Conservation (phyloP, 2,113 vertebrate species). For the Malurus elegans region DNA sequence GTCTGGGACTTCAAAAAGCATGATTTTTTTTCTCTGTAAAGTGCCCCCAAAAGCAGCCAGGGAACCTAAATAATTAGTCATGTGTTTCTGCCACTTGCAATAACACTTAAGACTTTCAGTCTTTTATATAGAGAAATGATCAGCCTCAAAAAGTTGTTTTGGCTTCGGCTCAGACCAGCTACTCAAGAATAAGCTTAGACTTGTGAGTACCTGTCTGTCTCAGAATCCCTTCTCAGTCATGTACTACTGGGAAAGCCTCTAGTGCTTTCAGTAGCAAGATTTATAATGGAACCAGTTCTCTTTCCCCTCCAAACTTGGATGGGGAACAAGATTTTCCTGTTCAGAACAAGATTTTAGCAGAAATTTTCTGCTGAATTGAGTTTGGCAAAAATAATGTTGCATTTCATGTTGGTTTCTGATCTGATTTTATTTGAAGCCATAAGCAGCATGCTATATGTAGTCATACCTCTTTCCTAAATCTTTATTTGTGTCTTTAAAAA, state of each 20-base stretch:
- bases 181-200: background rate
- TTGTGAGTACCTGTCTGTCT: background rate
- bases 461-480: background rate
- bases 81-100: slow-evolving; percentile 37
- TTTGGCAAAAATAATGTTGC: background rate
- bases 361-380: background rate
- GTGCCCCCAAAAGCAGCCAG: slow-evolving; percentile 32
- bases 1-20: background rate
- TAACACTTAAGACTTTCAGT: slow-evolving; percentile 14
- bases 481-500: background rate
- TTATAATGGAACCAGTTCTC: background rate
- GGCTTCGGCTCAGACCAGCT: background rate
- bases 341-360: background rate
- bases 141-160: background rate
- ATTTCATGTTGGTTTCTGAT: background rate
- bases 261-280: background rate
- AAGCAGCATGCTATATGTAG: background rate
- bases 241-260: background rate
- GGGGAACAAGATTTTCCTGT: background rate
- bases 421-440: background rate
- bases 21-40: background rate
- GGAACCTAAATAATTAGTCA: slow-evolving; percentile 42
- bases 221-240: background rate
- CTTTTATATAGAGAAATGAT: slow-evolving; percentile 28
- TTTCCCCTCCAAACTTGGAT: background rate